phyloP scores from a whole-genome alignment of 2,113 vertebrate species.

The Saccopteryx leptura region DNA sequence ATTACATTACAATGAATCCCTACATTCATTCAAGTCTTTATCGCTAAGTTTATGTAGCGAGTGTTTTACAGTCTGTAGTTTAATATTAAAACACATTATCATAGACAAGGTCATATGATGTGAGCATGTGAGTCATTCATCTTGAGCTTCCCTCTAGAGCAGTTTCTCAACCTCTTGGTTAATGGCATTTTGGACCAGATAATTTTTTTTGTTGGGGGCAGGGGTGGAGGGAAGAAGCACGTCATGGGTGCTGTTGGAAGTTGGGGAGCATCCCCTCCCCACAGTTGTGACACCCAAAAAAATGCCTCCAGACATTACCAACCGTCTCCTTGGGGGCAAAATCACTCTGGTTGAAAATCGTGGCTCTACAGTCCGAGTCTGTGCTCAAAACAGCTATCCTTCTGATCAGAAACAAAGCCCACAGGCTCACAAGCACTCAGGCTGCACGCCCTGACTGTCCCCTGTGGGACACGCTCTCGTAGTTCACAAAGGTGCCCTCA shows the following conservation, averaged over 20 bases:
- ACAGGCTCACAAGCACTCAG: not conserved
- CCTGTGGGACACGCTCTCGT: no score
- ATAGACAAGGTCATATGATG: not conserved
- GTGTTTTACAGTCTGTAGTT: not conserved
- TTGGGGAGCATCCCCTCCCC: not conserved
- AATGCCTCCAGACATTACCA: not conserved
- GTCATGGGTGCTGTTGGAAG: not conserved
- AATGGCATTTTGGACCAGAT: not conserved
- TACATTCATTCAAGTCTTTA: not conserved
- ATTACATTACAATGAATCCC: not conserved
- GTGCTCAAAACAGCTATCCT: not conserved
- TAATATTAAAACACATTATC: constrained; percentile 44
- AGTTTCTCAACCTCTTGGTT: not conserved
- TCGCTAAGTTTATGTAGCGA: not conserved
- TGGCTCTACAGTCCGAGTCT: not conserved
- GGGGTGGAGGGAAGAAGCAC: not conserved
- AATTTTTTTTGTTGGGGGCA: not conserved
- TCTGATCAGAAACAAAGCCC: not conserved
- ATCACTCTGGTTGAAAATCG: not conserved
- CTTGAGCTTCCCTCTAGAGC: not conserved
- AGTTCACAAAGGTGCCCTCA: no score
- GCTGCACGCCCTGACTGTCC: no score
- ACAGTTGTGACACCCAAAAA: not conserved
- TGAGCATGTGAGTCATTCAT: not conserved
- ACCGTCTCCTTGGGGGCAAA: not conserved